Conservation (phyloP, 1,140 invertebrate genomes). For the Panulirus ornatus region DNA sequence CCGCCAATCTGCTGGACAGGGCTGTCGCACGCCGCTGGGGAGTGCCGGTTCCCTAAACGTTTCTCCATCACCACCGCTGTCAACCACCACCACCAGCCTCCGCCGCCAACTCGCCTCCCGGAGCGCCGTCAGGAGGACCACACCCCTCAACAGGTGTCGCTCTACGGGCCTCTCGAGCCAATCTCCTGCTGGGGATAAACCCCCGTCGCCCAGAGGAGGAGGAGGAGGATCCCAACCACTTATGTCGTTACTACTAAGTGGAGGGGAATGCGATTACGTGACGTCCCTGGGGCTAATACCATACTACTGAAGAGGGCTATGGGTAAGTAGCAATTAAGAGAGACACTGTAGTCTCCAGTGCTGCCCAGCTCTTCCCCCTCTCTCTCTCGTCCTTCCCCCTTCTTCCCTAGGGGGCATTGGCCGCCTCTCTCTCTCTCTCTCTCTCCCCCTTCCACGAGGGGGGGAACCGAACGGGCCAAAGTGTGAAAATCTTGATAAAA, state of each 20-base stretch:
- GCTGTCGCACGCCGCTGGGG: too few relatives aligned
- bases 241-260: conserved; percentile 44
- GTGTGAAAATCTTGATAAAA: conserved; percentile 72
- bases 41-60: too few relatives aligned
- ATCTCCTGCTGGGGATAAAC: neutral
- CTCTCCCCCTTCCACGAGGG: neutral
- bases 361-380: neutral
- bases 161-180: neutral
- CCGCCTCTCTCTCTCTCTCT: neutral
- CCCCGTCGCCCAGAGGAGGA: neutral
- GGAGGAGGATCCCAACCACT: conserved; percentile 9
- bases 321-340: conserved; percentile 29
- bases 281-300: conserved; percentile 10
- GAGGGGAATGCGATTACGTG: conserved; percentile 23
- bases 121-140: too few relatives aligned
- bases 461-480: conserved; percentile 32
- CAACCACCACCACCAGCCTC: neutral
- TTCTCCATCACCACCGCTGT: neutral
- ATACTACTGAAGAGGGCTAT: neutral
- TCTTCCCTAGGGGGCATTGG: neutral
- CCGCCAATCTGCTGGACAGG: too few relatives aligned
- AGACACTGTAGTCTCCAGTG: neutral
- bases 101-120: neutral
- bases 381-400: neutral
- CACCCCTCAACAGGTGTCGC: conserved; percentile 19